Evolutionary conservation across 2,797 vertebrate genomes (phyloP).

Genomic region (Ciconia nigra): DNA sequence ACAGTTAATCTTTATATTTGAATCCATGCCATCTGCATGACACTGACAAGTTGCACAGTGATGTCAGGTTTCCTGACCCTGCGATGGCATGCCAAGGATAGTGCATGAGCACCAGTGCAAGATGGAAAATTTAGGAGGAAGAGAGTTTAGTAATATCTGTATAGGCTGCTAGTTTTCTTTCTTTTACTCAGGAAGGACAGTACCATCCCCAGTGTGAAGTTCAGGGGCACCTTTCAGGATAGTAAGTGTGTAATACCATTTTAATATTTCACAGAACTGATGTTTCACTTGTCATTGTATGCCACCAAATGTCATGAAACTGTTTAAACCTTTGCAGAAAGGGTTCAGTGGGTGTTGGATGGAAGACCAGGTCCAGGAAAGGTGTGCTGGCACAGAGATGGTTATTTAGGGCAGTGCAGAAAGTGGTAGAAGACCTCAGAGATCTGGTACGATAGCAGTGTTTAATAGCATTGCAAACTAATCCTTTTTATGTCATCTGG

Average conservation of each 20-base stretch:
- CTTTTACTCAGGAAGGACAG: background rate
- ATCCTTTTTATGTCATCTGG: background rate
- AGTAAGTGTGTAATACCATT: accelerated
- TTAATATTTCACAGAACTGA: background rate
- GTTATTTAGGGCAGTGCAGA: background rate
- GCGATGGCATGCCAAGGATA: background rate
- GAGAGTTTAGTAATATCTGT: background rate
- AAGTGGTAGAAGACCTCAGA: background rate
- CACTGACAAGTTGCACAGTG: background rate
- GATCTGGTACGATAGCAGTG: background rate
- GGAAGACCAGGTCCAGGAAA: background rate
- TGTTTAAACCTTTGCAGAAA: background rate
- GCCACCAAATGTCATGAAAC: background rate
- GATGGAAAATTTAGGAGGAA: background rate
- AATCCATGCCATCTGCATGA: background rate
- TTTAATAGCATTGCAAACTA: background rate
- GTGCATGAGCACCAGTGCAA: background rate
- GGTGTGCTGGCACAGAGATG: background rate
- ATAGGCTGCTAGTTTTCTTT: background rate
- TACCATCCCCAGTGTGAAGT: background rate
- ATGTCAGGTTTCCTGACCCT: background rate
- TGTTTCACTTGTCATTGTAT: background rate
- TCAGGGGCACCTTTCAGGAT: background rate
- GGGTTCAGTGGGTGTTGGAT: background rate
- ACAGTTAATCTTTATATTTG: background rate